phyloP scores from a whole-genome alignment of 2,888 invertebrate species.

The Tromatobia lineatoria region DNA sequence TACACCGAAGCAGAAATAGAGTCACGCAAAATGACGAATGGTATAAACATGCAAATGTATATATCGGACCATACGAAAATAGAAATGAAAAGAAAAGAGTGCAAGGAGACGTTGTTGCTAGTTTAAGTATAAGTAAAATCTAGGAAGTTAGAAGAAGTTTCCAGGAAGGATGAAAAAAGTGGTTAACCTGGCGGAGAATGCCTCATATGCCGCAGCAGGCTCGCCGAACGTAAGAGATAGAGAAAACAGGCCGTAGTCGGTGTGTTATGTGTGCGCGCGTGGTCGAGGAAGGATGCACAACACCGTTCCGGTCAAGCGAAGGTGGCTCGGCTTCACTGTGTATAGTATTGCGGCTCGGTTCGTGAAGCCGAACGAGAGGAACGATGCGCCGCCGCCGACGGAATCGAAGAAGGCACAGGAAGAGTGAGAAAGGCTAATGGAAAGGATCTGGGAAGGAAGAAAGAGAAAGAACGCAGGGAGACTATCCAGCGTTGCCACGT shows the following conservation, averaged over 20 bases:
- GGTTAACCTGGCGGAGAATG: no score
- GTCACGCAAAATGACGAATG: no score
- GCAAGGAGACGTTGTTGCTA: no score
- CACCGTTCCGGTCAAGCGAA: constrained; percentile 81
- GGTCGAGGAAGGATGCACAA: constrained; percentile 76
- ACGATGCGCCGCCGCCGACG: constrained; percentile 67
- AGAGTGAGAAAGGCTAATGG: constrained; percentile 48
- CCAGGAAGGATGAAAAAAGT: no score
- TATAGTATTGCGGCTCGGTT: constrained; percentile 23
- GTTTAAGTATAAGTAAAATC: no score
- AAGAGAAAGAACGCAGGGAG: constrained; percentile 19
- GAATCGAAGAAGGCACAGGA: constrained; percentile 65
- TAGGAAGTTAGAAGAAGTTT: no score
- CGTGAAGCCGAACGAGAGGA: constrained; percentile 58
- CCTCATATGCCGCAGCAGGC: constrained; percentile 14
- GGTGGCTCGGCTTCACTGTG: constrained; percentile 62
- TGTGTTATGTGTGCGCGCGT: constrained; percentile 44
- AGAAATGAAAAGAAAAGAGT: no score
- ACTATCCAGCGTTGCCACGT: constrained; percentile 66
- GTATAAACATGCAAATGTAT: no score
- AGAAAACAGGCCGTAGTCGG: constrained; percentile 50
- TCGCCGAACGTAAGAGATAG: constrained; percentile 25
- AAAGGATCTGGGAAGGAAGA: constrained; percentile 25
- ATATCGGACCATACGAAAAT: no score
- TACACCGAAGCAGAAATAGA: no score